phyloP scores from a whole-genome alignment of 2,888 invertebrate genomes.

The Acronicta alni region DNA sequence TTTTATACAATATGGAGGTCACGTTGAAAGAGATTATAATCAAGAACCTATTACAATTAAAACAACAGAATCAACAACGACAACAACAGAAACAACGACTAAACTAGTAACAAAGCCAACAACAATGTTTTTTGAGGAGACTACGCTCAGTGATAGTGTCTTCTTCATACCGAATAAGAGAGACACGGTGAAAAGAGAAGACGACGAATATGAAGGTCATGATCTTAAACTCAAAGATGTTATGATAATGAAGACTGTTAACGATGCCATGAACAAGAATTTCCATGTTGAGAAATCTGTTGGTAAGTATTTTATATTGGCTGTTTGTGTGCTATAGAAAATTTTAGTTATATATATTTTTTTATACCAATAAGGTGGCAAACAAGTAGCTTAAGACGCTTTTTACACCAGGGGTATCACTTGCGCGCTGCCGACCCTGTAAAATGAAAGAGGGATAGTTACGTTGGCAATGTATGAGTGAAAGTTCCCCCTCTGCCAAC shows the following conservation, averaged over 20 bases:
- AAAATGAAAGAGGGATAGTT: too few relatives aligned
- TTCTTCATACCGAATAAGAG: constrained; percentile 72
- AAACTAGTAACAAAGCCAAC: constrained; percentile 9
- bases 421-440: too few relatives aligned
- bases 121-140: constrained; percentile 14
- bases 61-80: neutral
- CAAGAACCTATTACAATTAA: constrained; percentile 3
- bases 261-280: constrained; percentile 56
- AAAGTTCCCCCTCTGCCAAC: too few relatives aligned
- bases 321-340: too few relatives aligned
- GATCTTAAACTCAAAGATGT: constrained; percentile 55
- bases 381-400: too few relatives aligned
- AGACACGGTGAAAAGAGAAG: constrained; percentile 29
- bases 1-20: constrained; percentile 66
- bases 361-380: too few relatives aligned
- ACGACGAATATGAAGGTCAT: constrained; percentile 50
- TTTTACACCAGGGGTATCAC: too few relatives aligned
- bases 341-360: too few relatives aligned
- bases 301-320: constrained; percentile 23
- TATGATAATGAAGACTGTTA: constrained; percentile 48
- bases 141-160: constrained; percentile 60
- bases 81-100: constrained; percentile 3
- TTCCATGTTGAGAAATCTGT: constrained; percentile 58
- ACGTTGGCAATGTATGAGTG: too few relatives aligned
- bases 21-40: constrained; percentile 58